These are phyloP conservation scores for Callionymus lyra DNA, from an alignment of 2,113 vertebrate genomes.

Conservation along the genomic window DNA sequence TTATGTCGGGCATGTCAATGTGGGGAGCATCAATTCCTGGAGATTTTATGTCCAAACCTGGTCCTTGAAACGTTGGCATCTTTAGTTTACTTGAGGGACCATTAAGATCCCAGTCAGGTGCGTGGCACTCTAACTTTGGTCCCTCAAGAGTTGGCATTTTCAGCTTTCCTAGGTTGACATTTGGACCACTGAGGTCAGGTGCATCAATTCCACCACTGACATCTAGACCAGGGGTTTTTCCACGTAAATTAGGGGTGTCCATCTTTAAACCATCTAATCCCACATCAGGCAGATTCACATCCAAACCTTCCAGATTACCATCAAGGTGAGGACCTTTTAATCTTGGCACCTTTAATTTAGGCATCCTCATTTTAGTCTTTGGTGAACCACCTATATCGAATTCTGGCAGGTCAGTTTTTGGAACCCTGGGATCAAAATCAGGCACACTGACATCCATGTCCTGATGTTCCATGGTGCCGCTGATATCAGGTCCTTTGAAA, in stretches of 20 bases:
- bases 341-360: too few relatives aligned
- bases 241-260: slow-evolving; percentile 9
- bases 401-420: slow-evolving; percentile 16
- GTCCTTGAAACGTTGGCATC: too few relatives aligned
- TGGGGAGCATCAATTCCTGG: slow-evolving; percentile 35
- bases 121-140: too few relatives aligned
- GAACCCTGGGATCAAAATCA: slow-evolving; percentile 23
- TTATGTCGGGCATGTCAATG: slow-evolving; percentile 21
- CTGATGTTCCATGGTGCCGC: slow-evolving; percentile 23
- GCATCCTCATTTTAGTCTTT: slow-evolving; percentile 34
- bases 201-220: slow-evolving; percentile 21
- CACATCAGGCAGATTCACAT: too few relatives aligned
- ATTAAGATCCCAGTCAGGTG: slow-evolving; percentile 27
- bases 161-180: slow-evolving; percentile 16
- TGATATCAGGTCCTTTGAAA: slow-evolving; percentile 35
- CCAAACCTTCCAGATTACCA: too few relatives aligned
- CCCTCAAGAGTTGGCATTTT: too few relatives aligned
- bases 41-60: slow-evolving; percentile 25
- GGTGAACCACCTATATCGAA: slow-evolving; percentile 23
- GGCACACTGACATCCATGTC: slow-evolving; percentile 22
- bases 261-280: slow-evolving; percentile 22
- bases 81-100: too few relatives aligned
- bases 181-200: slow-evolving; percentile 26
- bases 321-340: too few relatives aligned
- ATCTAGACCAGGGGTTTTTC: slow-evolving; percentile 22